These are phyloP conservation scores for Apogon talboti DNA, from an alignment of 2,797 vertebrate species.

Conservation along the genomic window DNA sequence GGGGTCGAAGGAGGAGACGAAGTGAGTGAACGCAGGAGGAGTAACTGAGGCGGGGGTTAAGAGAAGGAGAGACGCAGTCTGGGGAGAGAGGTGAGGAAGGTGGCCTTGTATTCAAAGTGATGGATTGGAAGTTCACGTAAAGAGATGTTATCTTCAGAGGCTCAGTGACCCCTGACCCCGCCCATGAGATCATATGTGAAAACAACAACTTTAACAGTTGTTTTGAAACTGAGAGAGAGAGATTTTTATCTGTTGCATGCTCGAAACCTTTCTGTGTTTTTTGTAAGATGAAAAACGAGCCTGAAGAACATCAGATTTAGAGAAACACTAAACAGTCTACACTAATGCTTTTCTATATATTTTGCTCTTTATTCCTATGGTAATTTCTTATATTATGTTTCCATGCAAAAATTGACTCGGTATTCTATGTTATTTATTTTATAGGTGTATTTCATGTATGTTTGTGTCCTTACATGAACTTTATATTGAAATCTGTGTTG, in stretches of 20 bases:
- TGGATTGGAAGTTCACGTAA: conserved; percentile 49
- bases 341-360: no score
- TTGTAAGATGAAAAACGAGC: conserved; percentile 5
- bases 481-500: no score
- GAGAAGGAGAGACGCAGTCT: conserved; percentile 18
- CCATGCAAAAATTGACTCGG: no score
- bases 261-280: conserved; percentile 1
- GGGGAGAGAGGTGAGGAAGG: conserved; percentile 52
- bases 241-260: conserved; percentile 5
- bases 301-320: conserved; percentile 9
- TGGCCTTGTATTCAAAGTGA: conserved; percentile 46
- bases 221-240: conserved; percentile 32
- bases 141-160: conserved; percentile 61
- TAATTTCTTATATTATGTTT: no score
- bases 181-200: conserved; percentile 22
- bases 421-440: no score
- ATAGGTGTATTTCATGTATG: no score
- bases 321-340: no score
- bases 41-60: conserved; percentile 5
- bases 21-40: conserved; percentile 31
- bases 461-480: no score
- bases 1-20: conserved; percentile 2
- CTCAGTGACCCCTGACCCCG: conserved; percentile 46
- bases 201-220: conserved; percentile 35
- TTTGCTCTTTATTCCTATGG: no score